Evolutionary conservation across 2,888 invertebrate genomes (phyloP), one percentile per base, ranked within the genome.

Genomic region (Drosophila percnosoma): DNA sequence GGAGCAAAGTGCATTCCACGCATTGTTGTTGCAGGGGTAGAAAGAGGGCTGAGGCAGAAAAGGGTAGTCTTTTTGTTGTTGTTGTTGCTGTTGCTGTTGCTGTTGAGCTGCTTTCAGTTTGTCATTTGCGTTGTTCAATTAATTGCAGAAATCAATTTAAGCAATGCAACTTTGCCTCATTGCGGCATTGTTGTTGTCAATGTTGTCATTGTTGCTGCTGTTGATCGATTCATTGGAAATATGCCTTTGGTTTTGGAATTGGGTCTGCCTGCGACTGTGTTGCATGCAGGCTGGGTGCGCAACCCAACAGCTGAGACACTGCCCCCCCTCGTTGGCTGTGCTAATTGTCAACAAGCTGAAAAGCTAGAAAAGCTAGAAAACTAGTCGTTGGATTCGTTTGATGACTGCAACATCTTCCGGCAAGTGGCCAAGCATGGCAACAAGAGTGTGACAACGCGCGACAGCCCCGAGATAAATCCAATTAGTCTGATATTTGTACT

Each of bases 401-500:
- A 68, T 81, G 69, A 59, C 52, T 73, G 82, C 82, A 75, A 83
- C 77, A 83, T 85, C 85, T 87, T 85, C 85, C 89, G 89, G 83
- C 85, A 83, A 78, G 55, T 64, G 55, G 65, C 65, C 66, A 65
- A 70, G 72, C 68, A 67, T 59, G 77, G 69, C 78, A 86, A 88
- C 81, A 85, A 87, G 86, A 89, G 87, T 89, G 87, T 87, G 87
- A 87, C 87, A 87, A 87, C 85, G 83, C 83, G 87, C 87, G 87
- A 89, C 87, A 87, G 83, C 85, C 90, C 73, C 89, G 81, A 91
- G 91, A 92, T 92, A 92, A 92, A 92, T 92, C 92, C 92, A 92
- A 92, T 92, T 92, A 92, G 92, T 91, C 91, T 87, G 92, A 92
- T 91, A 92, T 92, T 92, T 92, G 92, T 92, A 92, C 91, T 91